These are phyloP conservation scores for Bothrops jararaca DNA, from an alignment of 2,113 vertebrate genomes.

Conservation along the genomic window DNA sequence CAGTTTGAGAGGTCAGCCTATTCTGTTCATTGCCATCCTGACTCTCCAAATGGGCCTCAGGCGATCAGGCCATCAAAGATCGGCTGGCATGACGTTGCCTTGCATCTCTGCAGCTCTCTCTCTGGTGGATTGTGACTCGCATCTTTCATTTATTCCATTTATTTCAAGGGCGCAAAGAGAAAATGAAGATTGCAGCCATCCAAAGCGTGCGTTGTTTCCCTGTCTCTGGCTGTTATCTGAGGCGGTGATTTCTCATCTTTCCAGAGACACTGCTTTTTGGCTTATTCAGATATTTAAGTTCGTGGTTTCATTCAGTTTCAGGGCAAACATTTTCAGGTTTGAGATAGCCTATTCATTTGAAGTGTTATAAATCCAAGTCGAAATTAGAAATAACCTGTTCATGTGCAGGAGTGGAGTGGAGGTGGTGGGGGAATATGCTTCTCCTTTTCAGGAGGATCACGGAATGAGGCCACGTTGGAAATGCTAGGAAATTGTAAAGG, in stretches of 20 bases:
- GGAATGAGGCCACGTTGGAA: accelerated
- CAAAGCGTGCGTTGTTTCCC: constrained; percentile 13
- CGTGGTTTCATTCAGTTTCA: constrained; percentile 8
- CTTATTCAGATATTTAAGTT: not conserved
- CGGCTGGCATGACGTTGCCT: constrained; percentile 40
- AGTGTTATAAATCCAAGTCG: not conserved
- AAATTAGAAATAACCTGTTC: not conserved
- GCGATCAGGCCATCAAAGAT: constrained; percentile 34
- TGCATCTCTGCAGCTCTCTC: constrained; percentile 3
- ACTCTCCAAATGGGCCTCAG: constrained; percentile 24
- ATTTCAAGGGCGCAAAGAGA: constrained; percentile 14
- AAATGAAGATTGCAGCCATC: constrained; percentile 35
- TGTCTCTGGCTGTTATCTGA: constrained; percentile 17
- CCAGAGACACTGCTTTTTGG: constrained; percentile 27
- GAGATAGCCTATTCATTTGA: not conserved
- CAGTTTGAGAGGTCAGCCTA: not conserved
- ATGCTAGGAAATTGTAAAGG: not conserved
- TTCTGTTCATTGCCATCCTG: constrained; percentile 13
- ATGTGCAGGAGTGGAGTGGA: not conserved
- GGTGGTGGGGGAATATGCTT: not conserved
- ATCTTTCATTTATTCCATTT: constrained; percentile 35
- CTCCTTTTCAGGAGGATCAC: not conserved
- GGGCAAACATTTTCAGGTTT: constrained; percentile 23
- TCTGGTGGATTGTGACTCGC: constrained; percentile 20
- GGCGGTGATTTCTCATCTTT: constrained; percentile 38